Evolutionary conservation across 2,888 invertebrate genomes (phyloP).

Genomic region (Ophonus ardosiacus): DNA sequence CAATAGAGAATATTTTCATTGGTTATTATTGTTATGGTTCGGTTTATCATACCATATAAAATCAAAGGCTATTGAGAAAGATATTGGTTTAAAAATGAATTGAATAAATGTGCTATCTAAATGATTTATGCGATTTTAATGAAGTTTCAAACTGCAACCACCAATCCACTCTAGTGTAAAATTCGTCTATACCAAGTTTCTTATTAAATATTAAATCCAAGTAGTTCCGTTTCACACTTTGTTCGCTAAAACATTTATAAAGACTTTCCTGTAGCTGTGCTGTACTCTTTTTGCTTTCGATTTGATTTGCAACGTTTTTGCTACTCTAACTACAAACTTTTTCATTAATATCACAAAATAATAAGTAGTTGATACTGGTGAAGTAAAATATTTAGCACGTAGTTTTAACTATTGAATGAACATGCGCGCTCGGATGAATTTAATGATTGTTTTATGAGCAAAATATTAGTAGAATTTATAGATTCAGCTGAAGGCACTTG

Average conservation of each 20-base stretch:
- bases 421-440: too few species aligned
- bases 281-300: background rate
- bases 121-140: constrained; percentile 38
- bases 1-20: background rate
- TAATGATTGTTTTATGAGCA: too few species aligned
- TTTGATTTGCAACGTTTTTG: background rate
- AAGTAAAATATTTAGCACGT: background rate
- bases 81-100: constrained; percentile 18
- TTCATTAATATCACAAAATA: background rate
- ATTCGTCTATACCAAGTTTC: constrained; percentile 9
- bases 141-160: constrained; percentile 28
- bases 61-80: constrained; percentile 7
- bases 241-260: background rate
- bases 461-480: too few species aligned
- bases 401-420: too few species aligned
- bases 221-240: constrained; percentile 9
- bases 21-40: constrained; percentile 8
- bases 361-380: background rate
- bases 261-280: background rate
- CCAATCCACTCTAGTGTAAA: background rate
- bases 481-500: too few species aligned
- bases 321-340: background rate
- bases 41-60: background rate
- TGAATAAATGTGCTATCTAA: constrained; percentile 22
- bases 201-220: constrained; percentile 27